phyloP scores from a whole-genome alignment of 2,797 vertebrate genomes.

The Octomys mimax region DNA sequence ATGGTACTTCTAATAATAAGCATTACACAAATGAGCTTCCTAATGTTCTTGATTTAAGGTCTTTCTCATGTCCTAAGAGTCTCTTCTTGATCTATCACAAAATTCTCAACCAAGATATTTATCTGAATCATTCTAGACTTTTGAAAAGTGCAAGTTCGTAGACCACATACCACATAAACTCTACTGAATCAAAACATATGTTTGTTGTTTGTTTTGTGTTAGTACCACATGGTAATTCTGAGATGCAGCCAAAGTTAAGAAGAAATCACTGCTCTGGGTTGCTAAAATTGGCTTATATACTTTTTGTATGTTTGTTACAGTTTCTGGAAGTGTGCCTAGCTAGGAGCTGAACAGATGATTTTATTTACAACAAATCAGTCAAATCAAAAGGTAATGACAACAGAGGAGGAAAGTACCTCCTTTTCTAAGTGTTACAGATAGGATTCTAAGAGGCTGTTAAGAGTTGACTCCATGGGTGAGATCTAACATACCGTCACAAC shows the following conservation, averaged over 20 bases:
- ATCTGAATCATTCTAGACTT: constrained; percentile 18
- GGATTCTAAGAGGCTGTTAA: constrained; percentile 11
- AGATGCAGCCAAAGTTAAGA: constrained; percentile 17
- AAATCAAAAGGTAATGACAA: constrained; percentile 68
- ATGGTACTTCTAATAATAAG: constrained; percentile 19
- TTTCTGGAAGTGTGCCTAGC: constrained; percentile 61
- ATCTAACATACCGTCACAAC: not conserved
- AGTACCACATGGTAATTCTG: constrained; percentile 43
- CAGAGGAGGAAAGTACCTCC: not conserved
- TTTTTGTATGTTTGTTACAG: constrained; percentile 42
- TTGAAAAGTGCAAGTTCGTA: not conserved
- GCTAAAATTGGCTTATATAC: not conserved
- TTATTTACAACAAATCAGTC: constrained; percentile 38
- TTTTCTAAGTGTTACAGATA: constrained; percentile 25
- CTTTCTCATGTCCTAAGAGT: not conserved
- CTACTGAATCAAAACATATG: constrained; percentile 28
- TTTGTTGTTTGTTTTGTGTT: constrained; percentile 46
- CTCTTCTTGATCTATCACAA: not conserved
- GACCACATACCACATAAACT: not conserved
- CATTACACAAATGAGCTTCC: not conserved
- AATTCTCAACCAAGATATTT: constrained; percentile 42
- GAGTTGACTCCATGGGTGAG: not conserved
- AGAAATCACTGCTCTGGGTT: not conserved
- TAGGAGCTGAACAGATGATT: constrained; percentile 59
- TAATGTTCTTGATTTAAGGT: not conserved